Percentiles rank a stretch among this genome's conserved stretches.
Conservation (phyloP, 2,888 invertebrate genomes). For the Sphecodes monilicornis region DNA sequence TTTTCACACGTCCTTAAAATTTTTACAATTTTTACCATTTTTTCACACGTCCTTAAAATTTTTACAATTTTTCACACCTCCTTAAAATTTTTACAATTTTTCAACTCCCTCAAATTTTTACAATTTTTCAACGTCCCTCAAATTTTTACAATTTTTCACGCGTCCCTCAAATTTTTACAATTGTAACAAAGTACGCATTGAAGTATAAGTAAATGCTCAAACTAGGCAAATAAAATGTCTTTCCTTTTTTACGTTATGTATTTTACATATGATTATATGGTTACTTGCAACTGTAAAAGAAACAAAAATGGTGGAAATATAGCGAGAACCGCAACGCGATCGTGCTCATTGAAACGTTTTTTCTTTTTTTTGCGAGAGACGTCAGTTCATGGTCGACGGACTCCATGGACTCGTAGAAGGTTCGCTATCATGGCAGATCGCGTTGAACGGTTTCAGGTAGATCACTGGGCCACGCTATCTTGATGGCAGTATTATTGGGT, state of each 20-base stretch:
- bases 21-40: neutral
- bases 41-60: too few relatives aligned
- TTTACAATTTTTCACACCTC: too few relatives aligned
- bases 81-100: neutral
- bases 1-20: neutral
- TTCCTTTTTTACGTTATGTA: neutral
- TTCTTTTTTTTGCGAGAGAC: neutral
- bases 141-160: too few relatives aligned
- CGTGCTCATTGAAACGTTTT: conserved; percentile 31
- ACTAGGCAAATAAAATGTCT: neutral
- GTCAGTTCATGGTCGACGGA: conserved; percentile 36
- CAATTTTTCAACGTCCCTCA: too few relatives aligned
- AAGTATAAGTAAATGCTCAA: neutral
- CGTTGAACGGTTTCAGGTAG: conserved; percentile 14
- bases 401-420: conserved; percentile 19
- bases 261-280: neutral
- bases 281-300: neutral
- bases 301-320: neutral
- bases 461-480: neutral
- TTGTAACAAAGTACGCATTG: neutral
- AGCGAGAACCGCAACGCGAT: conserved; percentile 25
- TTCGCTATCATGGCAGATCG: conserved; percentile 22
- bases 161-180: too few relatives aligned
- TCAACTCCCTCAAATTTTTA: neutral
- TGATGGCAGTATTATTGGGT: neutral